Evolutionary conservation across 2,113 vertebrate genomes (phyloP).

Genomic region (Glareola pratincola): DNA sequence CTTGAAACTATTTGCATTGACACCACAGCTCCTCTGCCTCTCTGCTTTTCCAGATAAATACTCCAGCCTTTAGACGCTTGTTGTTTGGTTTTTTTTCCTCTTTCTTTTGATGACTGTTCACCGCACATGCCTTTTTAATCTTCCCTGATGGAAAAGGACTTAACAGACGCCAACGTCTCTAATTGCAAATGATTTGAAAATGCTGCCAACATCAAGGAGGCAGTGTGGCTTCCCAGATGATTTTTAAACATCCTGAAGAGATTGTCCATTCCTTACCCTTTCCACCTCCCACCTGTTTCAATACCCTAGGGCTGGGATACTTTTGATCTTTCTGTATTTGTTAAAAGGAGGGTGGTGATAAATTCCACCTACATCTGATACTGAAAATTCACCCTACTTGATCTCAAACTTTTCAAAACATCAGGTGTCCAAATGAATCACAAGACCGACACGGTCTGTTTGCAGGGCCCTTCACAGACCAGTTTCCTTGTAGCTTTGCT

Average conservation of each 20-base stretch:
- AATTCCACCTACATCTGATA: constrained; percentile 2
- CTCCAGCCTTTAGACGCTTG: background rate
- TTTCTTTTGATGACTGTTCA: background rate
- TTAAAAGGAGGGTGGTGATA: constrained; percentile 15
- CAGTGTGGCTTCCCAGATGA: background rate
- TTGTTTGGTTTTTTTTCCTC: background rate
- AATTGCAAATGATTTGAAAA: constrained; percentile 18
- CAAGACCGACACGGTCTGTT: background rate
- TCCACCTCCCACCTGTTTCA: background rate
- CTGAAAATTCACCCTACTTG: background rate
- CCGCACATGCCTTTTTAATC: constrained; percentile 24
- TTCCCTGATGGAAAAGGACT: background rate
- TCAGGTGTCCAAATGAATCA: background rate
- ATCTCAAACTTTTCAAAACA: background rate
- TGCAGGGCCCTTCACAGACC: background rate
- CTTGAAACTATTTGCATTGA: background rate
- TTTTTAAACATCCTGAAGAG: background rate
- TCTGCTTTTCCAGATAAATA: constrained; percentile 10
- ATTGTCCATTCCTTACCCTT: background rate
- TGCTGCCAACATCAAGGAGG: background rate
- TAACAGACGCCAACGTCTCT: background rate
- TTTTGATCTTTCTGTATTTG: constrained; percentile 36
- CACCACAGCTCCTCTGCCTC: background rate
- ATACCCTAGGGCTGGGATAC: background rate
- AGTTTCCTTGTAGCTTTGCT: background rate